phyloP scores from a whole-genome alignment of 2,113 vertebrate species.

The Myxocyprinus asiaticus region DNA sequence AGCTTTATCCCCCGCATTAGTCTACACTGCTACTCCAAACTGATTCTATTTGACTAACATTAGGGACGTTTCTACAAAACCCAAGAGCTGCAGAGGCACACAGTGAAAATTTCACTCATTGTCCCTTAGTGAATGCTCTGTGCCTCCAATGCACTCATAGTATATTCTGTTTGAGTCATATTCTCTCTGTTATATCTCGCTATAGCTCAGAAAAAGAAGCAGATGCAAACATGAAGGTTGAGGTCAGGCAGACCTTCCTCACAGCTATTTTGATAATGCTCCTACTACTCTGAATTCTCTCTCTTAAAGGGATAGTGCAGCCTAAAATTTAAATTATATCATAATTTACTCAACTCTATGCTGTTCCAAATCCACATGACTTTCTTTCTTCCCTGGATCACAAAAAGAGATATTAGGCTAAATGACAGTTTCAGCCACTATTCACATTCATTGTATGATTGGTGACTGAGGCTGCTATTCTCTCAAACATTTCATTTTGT shows the following conservation, averaged over 20 bases:
- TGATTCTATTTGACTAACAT: not conserved
- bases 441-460: no score
- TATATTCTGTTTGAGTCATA: conserved; percentile 26
- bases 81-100: not conserved
- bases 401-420: no score
- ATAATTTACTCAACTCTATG: not conserved
- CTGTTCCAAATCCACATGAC: no score
- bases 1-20: no score
- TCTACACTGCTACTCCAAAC: not conserved
- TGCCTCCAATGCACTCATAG: conserved; percentile 28
- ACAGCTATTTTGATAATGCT: not conserved
- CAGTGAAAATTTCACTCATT: conserved; percentile 8
- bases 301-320: conserved; percentile 11
- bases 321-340: not conserved
- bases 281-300: not conserved
- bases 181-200: conserved; percentile 14
- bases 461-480: no score
- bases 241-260: conserved; percentile 18
- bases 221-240: conserved; percentile 16
- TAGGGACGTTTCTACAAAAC: not conserved
- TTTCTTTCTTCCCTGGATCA: no score
- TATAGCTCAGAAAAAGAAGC: conserved; percentile 36
- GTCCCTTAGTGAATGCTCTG: conserved; percentile 20
- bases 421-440: no score
- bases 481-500: not conserved